Evolutionary conservation across 1,140 invertebrate genomes (phyloP), one percentile per base, ranked within the genome.

Genomic region (Sinella curviseta): DNA sequence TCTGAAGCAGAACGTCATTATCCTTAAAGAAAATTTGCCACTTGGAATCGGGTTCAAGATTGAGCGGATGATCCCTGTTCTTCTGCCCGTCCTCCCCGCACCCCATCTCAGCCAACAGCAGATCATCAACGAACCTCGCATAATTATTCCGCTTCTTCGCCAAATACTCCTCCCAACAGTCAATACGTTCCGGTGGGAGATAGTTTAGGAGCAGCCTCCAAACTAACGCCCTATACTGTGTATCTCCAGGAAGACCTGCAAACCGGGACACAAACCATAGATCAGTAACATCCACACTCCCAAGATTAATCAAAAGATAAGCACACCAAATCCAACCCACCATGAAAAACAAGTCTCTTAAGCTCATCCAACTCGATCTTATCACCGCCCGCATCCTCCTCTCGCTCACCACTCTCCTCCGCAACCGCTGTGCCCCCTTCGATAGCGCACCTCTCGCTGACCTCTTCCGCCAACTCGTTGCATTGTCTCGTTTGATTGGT

Each of bases 11-110:
- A 81, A 97, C 94, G 88, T 99, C 96, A 87, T 99, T 99, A 86
- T 99, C 97, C 87, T 95, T 96, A 86, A 99, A 99, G 86, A 92
- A 96, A 0, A 91, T 92, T 80, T 94, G 93, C 97, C 97, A 99
- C 77, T 95, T 92, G 84, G 96, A 97, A 80, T 95, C 93, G 1
- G 97, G 97, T 85, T 95, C 96, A 28, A 94, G 92, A 87, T 94
- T 98, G n/a, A 99, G 86, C 1, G 96, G 97, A 91, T 98, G 94
- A 88, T 96, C 94, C 74, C 88, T 85, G 0, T 90, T 1, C 89
- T 90, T 83, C 91, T 90, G 31, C 74, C 83, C 82, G 0, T 31
- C 34, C 24, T 73, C 34, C 67, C 81, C 33, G n/a, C n/a, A n/a
- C n/a, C 1, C 16, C 70, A 79, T 26, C 85, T 34, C 82, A 83